Conservation (phyloP, 2,888 invertebrate genomes). For the Agrotis exclamationis region DNA sequence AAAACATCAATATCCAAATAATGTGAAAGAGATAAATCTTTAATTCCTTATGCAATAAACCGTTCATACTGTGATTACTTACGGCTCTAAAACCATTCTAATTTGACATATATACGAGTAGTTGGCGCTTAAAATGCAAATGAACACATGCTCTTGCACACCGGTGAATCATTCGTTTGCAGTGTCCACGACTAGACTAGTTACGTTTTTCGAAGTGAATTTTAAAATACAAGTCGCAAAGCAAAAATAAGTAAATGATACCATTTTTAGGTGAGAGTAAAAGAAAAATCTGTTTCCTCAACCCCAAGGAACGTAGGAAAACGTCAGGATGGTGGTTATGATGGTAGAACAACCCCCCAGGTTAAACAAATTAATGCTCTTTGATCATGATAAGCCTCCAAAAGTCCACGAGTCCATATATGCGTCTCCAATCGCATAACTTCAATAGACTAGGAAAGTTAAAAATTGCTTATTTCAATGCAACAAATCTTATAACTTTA, state of each 20-base stretch:
- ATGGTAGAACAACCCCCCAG: not conserved
- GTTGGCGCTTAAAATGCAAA: slow-evolving; percentile 61
- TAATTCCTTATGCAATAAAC: slow-evolving; percentile 17
- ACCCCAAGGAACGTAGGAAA: not conserved
- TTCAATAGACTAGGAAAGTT: not conserved
- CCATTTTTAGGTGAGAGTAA: not conserved
- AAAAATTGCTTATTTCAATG: not conserved
- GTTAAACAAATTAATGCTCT: not conserved
- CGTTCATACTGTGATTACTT: slow-evolving; percentile 7
- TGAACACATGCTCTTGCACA: slow-evolving; percentile 50
- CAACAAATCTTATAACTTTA: not conserved
- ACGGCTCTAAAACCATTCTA: slow-evolving; percentile 52
- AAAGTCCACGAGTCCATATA: not conserved
- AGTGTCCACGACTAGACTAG: slow-evolving; percentile 17
- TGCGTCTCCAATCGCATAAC: not conserved
- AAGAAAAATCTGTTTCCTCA: not conserved
- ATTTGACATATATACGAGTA: slow-evolving; percentile 38
- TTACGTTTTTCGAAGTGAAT: slow-evolving; percentile 11
- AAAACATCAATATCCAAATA: not conserved
- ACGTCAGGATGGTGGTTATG: not conserved
- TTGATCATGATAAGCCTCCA: not conserved
- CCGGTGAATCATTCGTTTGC: slow-evolving; percentile 53
- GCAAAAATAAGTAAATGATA: not conserved
- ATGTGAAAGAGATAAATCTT: slow-evolving; percentile 1
- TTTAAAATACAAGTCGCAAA: not conserved